A percentile compares a stretch with the other conserved stretches of the same genome.
Conservation (phyloP, 2,797 vertebrate species). For the Coregonus sp. region DNA sequence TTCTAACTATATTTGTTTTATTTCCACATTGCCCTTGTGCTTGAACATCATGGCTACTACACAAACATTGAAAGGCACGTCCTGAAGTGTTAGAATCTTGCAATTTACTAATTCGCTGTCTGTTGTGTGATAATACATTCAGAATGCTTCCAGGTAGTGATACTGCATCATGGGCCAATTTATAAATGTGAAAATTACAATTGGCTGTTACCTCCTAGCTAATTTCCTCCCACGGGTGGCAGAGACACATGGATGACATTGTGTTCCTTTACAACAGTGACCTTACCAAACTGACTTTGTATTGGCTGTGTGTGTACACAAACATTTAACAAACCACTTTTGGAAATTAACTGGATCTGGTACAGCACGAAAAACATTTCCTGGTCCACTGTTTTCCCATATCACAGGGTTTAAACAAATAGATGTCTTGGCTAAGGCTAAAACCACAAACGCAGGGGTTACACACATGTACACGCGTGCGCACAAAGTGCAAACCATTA, state of each 20-base stretch:
- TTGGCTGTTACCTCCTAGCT: conserved; percentile 38
- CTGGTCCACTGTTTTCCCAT: conserved; percentile 20
- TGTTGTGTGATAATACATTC: conserved; percentile 16
- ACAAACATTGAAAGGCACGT: conserved; percentile 50
- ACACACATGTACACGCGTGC: neutral
- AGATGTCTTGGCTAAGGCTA: conserved; percentile 15
- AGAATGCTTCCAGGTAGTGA: conserved; percentile 57
- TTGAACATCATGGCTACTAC: conserved; percentile 64
- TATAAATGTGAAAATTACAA: conserved; percentile 63
- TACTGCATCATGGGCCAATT: conserved; percentile 45
- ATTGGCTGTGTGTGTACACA: conserved; percentile 17
- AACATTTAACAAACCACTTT: conserved; percentile 42
- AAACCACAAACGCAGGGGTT: conserved; percentile 8
- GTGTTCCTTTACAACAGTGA: conserved; percentile 29
- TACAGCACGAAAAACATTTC: conserved; percentile 44
- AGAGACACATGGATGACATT: conserved; percentile 62
- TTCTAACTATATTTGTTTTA: conserved; percentile 64
- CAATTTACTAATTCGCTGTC: conserved; percentile 31
- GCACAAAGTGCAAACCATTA: conserved; percentile 62
- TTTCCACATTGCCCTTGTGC: conserved; percentile 71
- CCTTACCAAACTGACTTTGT: conserved; percentile 39
- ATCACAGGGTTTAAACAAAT: conserved; percentile 17
- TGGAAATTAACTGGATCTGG: conserved; percentile 43
- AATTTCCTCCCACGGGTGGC: conserved; percentile 35
- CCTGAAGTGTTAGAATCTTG: conserved; percentile 34